Base-by-base conservation (phyloP, 2,888 invertebrate genomes). In the Lasioglossum calceatum region DNA sequence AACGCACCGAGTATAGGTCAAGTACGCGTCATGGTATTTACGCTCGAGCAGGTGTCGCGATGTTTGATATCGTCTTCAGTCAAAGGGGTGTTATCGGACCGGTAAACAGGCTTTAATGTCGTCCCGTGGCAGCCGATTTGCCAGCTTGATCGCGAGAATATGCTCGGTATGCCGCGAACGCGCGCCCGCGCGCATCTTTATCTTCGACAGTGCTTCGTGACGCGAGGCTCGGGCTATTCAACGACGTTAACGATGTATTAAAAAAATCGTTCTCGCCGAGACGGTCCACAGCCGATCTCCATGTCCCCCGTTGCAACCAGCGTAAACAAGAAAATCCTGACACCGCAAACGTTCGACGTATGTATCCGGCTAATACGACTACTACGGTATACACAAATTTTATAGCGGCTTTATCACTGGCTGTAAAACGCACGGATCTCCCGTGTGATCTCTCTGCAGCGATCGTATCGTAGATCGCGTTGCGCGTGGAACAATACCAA, bases 361-460 rank as follows among this genome's bases (percentile, higher is more conserved):
- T 78, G 74, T 32, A 50, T 82, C 50, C 47, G 23, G 72, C 14
- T 61, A 50, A 77, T 75, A 73, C 19, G 54, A 79, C 70, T 87
- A 84, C 72, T 80, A 83, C 64, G 84, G 80, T 73, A 82, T 72
- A 81, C 86, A 88, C 78, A 81, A 74, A 54, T 27, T 88, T 88
- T 86, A 88, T 79, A 82, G 84, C 75, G n/a, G 39, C 19, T 88
- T 84, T 84, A 88, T 84, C 71, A 67, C 44, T 39, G 86, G 82
- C 36, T 77, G 81, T 88, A 88, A 88, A 88, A 76, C 77, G 27
- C n/a, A n/a, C 44, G 70, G 47, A 79, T 83, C 74, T 10, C 10
- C 50, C 73, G 71, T 71, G 79, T 77, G 79, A 87, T 84, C 79
- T 73, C 79, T 42, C 47, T 39, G 64, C 32, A 47, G 39, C 58